Evolutionary conservation across 2,113 vertebrate species (phyloP).

Genomic region (Laterallus jamaicensis): DNA sequence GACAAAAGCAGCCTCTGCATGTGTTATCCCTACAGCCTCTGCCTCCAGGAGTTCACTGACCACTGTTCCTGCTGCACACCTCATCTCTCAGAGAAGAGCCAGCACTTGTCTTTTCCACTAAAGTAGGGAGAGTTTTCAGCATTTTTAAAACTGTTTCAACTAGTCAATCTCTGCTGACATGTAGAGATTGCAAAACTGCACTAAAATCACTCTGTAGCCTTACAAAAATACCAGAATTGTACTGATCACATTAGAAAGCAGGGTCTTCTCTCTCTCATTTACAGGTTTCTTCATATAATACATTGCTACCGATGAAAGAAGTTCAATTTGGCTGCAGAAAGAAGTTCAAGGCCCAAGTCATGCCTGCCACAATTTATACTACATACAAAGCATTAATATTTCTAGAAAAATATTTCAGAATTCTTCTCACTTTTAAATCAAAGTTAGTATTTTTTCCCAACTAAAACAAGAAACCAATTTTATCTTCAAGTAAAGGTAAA

Average conservation of each 20-base stretch:
- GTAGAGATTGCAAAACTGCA: background rate
- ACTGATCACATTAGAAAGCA: background rate
- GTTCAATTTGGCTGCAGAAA: background rate
- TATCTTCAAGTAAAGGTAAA: background rate
- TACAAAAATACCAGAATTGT: background rate
- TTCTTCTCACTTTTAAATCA: background rate
- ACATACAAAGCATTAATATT: background rate
- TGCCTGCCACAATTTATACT: background rate
- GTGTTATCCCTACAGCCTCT: background rate
- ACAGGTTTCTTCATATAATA: background rate
- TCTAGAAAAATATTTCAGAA: background rate
- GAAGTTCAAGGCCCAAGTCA: background rate
- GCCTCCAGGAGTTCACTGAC: background rate
- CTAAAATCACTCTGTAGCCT: background rate
- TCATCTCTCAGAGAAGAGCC: background rate
- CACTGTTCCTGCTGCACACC: background rate
- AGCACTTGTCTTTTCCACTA: background rate
- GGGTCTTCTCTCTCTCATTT: background rate
- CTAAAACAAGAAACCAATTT: background rate
- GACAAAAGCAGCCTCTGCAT: conserved; percentile 31
- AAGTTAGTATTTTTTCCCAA: background rate
- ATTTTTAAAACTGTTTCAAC: background rate
- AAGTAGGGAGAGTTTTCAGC: background rate
- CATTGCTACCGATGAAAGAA: background rate
- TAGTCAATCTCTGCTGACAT: background rate